Conservation (phyloP, 2,797 vertebrate species). For the Gambelia wislizenii region DNA sequence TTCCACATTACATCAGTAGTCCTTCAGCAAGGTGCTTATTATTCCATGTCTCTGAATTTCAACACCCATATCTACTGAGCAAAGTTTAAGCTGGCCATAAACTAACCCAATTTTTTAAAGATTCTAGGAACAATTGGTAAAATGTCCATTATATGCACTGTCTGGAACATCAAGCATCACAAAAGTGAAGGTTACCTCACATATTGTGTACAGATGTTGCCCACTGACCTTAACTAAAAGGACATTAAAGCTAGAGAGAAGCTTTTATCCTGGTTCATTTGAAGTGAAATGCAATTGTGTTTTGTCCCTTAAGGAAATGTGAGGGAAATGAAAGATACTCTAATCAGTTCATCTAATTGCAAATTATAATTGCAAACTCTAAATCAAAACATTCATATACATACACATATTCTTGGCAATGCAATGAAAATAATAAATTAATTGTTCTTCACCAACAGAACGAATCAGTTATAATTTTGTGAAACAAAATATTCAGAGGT, state of each 20-base stretch:
- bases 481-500: slow-evolving; percentile 28
- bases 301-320: slow-evolving; percentile 46
- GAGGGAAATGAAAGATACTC: slow-evolving; percentile 43
- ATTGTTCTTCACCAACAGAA: slow-evolving; percentile 35
- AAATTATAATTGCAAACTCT: slow-evolving; percentile 56
- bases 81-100: background rate
- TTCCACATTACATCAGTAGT: too few species aligned
- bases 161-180: background rate
- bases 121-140: slow-evolving; percentile 12
- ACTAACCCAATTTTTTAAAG: background rate
- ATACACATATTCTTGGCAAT: slow-evolving; percentile 37
- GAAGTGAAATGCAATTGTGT: slow-evolving; percentile 49
- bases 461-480: slow-evolving; percentile 24
- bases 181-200: slow-evolving; percentile 39
- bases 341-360: slow-evolving; percentile 48
- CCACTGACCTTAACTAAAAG: slow-evolving; percentile 37
- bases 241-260: slow-evolving; percentile 27
- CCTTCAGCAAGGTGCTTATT: background rate
- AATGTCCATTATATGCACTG: slow-evolving; percentile 29
- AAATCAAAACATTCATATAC: slow-evolving; percentile 28
- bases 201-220: slow-evolving; percentile 26
- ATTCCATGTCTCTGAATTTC: background rate
- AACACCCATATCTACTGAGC: background rate
- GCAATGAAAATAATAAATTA: slow-evolving; percentile 41
- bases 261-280: slow-evolving; percentile 21